phyloP scores from a whole-genome alignment of 2,888 invertebrate genomes.

The Lasioglossum calceatum region DNA sequence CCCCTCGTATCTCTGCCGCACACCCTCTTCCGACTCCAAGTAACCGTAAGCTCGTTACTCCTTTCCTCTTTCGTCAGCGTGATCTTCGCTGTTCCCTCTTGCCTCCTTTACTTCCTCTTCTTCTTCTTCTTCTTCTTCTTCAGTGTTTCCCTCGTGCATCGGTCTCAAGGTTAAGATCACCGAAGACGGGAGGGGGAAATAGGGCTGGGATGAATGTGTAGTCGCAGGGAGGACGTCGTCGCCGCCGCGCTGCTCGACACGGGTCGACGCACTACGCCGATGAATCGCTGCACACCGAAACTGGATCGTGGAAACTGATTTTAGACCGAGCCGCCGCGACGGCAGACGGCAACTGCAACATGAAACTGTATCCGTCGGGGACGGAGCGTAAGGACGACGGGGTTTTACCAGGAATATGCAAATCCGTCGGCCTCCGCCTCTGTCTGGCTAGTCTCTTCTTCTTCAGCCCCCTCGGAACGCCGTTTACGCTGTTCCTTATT shows the following conservation, averaged over 20 bases:
- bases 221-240: constrained; percentile 26
- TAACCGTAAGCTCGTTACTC: constrained; percentile 17
- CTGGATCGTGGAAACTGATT: constrained; percentile 64
- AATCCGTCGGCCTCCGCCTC: constrained; percentile 36
- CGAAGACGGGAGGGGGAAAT: constrained; percentile 22
- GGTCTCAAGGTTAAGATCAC: constrained; percentile 70
- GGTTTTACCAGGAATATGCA: constrained; percentile 63
- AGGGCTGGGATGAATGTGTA: constrained; percentile 25
- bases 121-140: background rate
- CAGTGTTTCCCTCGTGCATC: constrained; percentile 23
- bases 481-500: constrained; percentile 51
- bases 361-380: constrained; percentile 59
- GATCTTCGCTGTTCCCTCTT: background rate
- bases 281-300: constrained; percentile 56
- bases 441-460: constrained; percentile 25
- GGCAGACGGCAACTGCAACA: constrained; percentile 27
- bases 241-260: constrained; percentile 25
- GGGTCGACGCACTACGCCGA: constrained; percentile 55
- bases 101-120: background rate
- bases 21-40: constrained; percentile 41
- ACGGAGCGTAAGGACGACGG: constrained; percentile 45
- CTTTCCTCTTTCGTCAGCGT: background rate
- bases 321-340: constrained; percentile 44
- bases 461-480: constrained; percentile 36
- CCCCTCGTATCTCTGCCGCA: background rate